Conservation (phyloP, 2,888 invertebrate species). For the Hemithea aestivaria region DNA sequence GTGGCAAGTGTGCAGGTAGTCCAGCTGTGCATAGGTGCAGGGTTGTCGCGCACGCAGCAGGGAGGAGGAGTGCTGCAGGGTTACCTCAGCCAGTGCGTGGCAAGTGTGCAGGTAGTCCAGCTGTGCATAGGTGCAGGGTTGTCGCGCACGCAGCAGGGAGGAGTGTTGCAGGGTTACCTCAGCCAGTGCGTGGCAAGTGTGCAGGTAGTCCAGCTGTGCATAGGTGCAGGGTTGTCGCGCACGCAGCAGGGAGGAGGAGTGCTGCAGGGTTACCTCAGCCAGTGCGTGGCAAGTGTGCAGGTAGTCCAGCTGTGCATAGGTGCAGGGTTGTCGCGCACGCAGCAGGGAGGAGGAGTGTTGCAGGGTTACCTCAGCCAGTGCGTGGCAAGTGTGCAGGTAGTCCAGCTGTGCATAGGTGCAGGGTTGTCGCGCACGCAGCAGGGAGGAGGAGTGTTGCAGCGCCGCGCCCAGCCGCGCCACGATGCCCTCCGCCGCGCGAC, state of each 20-base stretch:
- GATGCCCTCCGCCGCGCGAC: conserved; percentile 56
- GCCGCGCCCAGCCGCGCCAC: conserved; percentile 46
- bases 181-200: conserved; percentile 28
- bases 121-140: no score
- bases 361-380: conserved; percentile 59
- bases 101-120: conserved; percentile 17
- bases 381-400: conserved; percentile 60
- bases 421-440: conserved; percentile 35
- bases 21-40: background rate
- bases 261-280: conserved; percentile 7
- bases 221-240: no score
- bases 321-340: background rate
- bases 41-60: background rate
- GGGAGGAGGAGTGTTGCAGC: conserved; percentile 39
- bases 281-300: conserved; percentile 27
- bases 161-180: background rate
- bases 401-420: conserved; percentile 39
- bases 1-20: conserved; percentile 20
- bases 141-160: background rate
- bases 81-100: conserved; percentile 23
- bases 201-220: conserved; percentile 5
- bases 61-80: background rate
- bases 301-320: background rate
- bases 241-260: background rate
- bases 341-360: background rate